Percentiles rank a stretch among this genome's conserved stretches.
These are phyloP conservation scores for Mantis religiosa DNA, from an alignment of 2,888 invertebrate genomes.

Conservation along the genomic window DNA sequence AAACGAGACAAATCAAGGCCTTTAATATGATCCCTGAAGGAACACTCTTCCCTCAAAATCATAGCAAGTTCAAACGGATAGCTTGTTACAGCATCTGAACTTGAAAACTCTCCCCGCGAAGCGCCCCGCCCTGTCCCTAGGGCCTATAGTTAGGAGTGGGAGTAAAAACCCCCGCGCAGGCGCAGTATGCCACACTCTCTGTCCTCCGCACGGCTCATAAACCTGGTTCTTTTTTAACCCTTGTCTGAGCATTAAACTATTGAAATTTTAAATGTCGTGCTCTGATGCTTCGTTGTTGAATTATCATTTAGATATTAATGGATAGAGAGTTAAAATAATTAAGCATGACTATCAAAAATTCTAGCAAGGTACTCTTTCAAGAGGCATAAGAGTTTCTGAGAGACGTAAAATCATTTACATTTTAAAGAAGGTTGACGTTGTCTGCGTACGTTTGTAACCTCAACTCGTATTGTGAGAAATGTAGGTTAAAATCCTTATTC, in stretches of 20 bases:
- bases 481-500: no score
- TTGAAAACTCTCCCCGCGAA: neutral
- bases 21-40: neutral
- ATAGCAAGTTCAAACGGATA: neutral
- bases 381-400: no score
- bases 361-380: no score
- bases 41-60: neutral
- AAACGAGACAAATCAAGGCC: neutral
- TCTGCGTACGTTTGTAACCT: no score
- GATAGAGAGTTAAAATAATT: neutral
- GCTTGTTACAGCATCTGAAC: neutral
- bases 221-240: neutral
- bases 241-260: neutral
- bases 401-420: no score
- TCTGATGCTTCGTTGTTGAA: neutral
- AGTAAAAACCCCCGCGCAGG: neutral
- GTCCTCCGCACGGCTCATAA: neutral
- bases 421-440: no score
- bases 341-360: neutral
- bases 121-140: neutral
- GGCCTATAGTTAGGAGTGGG: neutral
- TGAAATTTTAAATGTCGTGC: neutral
- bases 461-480: no score
- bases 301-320: neutral
- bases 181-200: neutral